phyloP scores from a whole-genome alignment of 1,140 invertebrate species.

The Samia ricini region DNA sequence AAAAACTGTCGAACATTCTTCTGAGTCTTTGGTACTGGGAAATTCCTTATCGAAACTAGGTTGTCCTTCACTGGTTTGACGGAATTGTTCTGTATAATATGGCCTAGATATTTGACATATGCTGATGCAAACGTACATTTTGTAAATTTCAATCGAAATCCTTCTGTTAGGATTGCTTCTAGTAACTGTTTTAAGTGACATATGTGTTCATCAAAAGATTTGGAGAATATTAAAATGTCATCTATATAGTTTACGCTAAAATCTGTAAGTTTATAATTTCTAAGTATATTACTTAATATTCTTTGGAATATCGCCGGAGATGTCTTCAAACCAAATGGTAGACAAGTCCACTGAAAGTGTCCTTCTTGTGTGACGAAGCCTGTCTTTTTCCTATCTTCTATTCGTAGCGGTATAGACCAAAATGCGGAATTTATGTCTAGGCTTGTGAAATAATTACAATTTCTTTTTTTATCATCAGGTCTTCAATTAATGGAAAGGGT shows the following conservation, averaged over 20 bases:
- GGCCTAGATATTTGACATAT: background rate
- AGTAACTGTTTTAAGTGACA: background rate
- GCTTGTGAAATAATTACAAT: slow-evolving; percentile 26
- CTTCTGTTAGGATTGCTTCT: background rate
- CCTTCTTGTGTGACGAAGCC: slow-evolving; percentile 18
- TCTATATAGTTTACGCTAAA: too few species aligned
- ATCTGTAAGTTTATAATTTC: too few species aligned
- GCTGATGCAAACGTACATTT: background rate
- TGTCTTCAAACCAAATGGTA: background rate
- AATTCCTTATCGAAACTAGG: background rate
- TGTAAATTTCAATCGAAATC: background rate
- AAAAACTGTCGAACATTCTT: background rate
- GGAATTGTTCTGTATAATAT: background rate
- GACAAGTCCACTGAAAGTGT: slow-evolving; percentile 10
- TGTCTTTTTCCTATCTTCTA: slow-evolving; percentile 22
- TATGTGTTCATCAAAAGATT: background rate
- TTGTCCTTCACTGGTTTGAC: background rate
- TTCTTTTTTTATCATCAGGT: slow-evolving; percentile 34
- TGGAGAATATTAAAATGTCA: background rate
- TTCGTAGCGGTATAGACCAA: slow-evolving; percentile 40
- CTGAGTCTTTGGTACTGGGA: background rate
- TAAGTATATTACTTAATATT: background rate
- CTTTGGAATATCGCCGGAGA: background rate
- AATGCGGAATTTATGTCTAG: slow-evolving; percentile 50
- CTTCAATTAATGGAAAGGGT: slow-evolving; percentile 30